phyloP scores from a whole-genome alignment of 1,140 invertebrate genomes.

The Liolophura sinensis region DNA sequence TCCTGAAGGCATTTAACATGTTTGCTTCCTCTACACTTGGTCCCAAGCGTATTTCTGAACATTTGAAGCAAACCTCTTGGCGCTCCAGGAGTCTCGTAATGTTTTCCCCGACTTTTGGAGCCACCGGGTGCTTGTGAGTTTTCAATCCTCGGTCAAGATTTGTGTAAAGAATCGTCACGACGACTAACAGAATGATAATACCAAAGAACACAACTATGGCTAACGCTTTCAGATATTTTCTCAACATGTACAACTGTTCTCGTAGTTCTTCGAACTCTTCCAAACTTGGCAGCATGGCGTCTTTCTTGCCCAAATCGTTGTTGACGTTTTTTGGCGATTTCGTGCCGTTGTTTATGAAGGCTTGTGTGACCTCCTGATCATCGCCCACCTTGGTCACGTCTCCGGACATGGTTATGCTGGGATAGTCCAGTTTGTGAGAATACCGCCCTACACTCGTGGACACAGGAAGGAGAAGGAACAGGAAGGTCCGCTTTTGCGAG shows the following conservation, averaged over 20 bases:
- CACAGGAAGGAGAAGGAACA: too few relatives aligned
- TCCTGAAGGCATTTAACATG: conserved; percentile 33
- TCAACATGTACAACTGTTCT: conserved; percentile 19
- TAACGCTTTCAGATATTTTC: conserved; percentile 31
- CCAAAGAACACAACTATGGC: conserved; percentile 29
- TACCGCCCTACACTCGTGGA: too few relatives aligned
- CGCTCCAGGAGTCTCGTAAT: conserved; percentile 34
- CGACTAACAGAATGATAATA: conserved; percentile 32
- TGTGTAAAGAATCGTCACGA: conserved; percentile 33
- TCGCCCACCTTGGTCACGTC: too few relatives aligned
- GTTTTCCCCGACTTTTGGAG: conserved; percentile 41
- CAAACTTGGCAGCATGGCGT: conserved; percentile 9
- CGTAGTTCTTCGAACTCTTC: conserved; percentile 15
- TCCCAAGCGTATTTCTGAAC: conserved; percentile 35
- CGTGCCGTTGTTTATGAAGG: too few relatives aligned
- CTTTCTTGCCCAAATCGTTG: too few relatives aligned
- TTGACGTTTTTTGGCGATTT: too few relatives aligned
- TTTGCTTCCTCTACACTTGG: conserved; percentile 35
- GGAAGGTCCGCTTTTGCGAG: too few relatives aligned
- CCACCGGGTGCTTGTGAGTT: conserved; percentile 33
- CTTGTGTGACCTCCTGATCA: too few relatives aligned
- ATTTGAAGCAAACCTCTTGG: conserved; percentile 38
- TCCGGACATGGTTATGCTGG: too few relatives aligned
- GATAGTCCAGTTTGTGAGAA: too few relatives aligned
- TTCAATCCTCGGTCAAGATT: conserved; percentile 36